Evolutionary conservation across 2,888 invertebrate genomes (phyloP).

Genomic region (Amiota minor): DNA sequence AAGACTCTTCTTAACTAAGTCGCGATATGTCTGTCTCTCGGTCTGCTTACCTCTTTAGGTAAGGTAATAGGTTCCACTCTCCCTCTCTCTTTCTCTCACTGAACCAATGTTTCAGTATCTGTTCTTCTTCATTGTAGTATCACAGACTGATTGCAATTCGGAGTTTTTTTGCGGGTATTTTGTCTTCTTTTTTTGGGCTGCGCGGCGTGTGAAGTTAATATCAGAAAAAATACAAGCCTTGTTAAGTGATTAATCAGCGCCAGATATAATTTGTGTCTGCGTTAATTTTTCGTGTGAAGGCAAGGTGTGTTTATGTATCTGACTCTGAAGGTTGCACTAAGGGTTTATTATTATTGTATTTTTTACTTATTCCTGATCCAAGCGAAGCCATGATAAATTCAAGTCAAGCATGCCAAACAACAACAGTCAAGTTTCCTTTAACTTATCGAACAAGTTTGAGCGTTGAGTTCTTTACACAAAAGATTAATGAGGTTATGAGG

Average conservation of each 20-base stretch:
- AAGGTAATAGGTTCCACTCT: no score
- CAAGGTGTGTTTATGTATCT: neutral
- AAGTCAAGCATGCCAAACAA: no score
- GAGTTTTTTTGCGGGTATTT: neutral
- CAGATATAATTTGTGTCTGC: slow-evolving; percentile 72
- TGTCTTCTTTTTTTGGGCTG: neutral
- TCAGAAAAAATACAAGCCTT: slow-evolving; percentile 66
- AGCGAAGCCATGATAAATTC: no score
- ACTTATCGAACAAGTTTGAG: slow-evolving; percentile 7
- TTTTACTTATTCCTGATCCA: neutral
- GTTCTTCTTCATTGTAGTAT: neutral
- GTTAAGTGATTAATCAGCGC: slow-evolving; percentile 73
- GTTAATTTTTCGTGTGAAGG: slow-evolving; percentile 66
- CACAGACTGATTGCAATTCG: slow-evolving; percentile 21
- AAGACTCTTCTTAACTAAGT: neutral
- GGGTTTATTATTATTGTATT: neutral
- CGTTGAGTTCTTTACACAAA: slow-evolving; percentile 7
- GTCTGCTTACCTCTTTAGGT: neutral
- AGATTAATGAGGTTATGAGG: slow-evolving; percentile 15
- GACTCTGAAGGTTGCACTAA: no score
- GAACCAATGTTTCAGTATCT: no score
- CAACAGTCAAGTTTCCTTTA: no score
- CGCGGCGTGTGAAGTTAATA: slow-evolving; percentile 58
- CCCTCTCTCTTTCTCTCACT: no score
- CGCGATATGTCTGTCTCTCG: neutral